Evolutionary conservation across 2,113 vertebrate species (phyloP).

Genomic region (Mustela nigripes): DNA sequence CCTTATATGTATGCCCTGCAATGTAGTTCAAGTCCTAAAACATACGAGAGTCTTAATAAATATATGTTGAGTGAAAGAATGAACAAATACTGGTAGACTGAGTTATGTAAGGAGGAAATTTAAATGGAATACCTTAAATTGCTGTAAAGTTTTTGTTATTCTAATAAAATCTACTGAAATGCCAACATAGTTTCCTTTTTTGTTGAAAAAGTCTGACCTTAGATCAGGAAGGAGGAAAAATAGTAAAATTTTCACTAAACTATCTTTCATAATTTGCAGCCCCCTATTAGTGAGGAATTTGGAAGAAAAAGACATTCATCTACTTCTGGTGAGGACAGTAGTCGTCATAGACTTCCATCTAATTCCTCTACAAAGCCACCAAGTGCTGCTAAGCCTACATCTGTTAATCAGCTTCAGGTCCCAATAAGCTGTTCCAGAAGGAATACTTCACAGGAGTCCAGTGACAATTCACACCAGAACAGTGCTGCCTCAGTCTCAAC

Average conservation of each 20-base stretch:
- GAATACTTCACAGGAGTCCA: slow-evolving; percentile 73
- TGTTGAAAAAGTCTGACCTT: slow-evolving; percentile 41
- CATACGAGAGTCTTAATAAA: neutral
- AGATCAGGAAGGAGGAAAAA: neutral
- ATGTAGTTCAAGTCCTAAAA: neutral
- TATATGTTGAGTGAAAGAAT: neutral
- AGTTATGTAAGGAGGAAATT: neutral
- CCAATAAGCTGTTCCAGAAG: slow-evolving; percentile 80
- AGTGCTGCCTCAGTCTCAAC: slow-evolving; percentile 76
- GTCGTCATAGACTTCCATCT: slow-evolving; percentile 86
- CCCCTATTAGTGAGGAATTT: slow-evolving; percentile 92
- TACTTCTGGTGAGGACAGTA: slow-evolving; percentile 89
- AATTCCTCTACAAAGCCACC: slow-evolving; percentile 85
- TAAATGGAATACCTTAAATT: neutral
- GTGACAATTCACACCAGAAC: slow-evolving; percentile 35
- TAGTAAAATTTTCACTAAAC: neutral
- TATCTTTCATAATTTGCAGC: slow-evolving; percentile 88
- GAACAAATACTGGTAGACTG: neutral
- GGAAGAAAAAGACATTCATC: slow-evolving; percentile 89
- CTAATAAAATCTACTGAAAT: neutral
- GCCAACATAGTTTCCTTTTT: neutral
- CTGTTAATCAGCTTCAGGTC: slow-evolving; percentile 72
- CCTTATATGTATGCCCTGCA: neutral
- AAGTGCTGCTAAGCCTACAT: slow-evolving; percentile 73
- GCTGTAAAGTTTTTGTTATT: neutral